Percentiles rank a stretch among this genome's conserved stretches.
These are phyloP conservation scores for Camponotus pennsylvanicus DNA, from an alignment of 1,140 invertebrate genomes.

Conservation along the genomic window DNA sequence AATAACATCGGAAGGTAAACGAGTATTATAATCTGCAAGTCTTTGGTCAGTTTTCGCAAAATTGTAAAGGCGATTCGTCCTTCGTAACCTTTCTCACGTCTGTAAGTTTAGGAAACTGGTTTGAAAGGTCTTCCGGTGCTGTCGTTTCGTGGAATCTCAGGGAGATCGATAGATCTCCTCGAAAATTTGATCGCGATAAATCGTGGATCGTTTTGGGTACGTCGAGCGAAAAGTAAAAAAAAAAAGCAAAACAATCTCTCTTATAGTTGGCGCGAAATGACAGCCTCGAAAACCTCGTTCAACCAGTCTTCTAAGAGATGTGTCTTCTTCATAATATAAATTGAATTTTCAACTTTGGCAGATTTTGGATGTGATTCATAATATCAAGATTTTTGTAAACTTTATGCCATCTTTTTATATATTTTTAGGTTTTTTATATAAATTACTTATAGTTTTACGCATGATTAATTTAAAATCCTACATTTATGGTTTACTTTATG, in stretches of 20 bases:
- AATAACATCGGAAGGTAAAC: slow-evolving; percentile 30
- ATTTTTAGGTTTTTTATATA: not conserved
- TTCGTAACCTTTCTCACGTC: slow-evolving; percentile 64
- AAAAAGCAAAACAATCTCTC: not conserved
- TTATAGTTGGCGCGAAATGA: slow-evolving; percentile 26
- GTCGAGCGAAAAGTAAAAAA: not conserved
- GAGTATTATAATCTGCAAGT: slow-evolving; percentile 69
- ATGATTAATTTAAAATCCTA: not conserved
- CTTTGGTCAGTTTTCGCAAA: slow-evolving; percentile 65
- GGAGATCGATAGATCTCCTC: slow-evolving; percentile 69
- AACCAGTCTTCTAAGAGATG: slow-evolving; percentile 17
- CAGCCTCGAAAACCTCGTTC: slow-evolving; percentile 32
- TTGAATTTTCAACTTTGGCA: not conserved
- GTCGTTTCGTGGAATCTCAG: slow-evolving; percentile 66
- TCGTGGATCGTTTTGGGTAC: slow-evolving; percentile 49
- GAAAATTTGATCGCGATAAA: slow-evolving; percentile 70
- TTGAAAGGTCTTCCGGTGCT: slow-evolving; percentile 64
- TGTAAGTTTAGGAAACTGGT: slow-evolving; percentile 73
- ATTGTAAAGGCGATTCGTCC: slow-evolving; percentile 57
- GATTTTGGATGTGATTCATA: not conserved
- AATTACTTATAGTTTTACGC: not conserved
- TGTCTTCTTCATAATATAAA: slow-evolving; percentile 22
- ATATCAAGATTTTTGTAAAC: not conserved
- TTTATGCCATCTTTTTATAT: not conserved
- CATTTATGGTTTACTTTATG: not conserved